These are phyloP conservation scores for Porites cylindrica DNA, from an alignment of 92 coral and sea anemone species.

Conservation along the genomic window DNA sequence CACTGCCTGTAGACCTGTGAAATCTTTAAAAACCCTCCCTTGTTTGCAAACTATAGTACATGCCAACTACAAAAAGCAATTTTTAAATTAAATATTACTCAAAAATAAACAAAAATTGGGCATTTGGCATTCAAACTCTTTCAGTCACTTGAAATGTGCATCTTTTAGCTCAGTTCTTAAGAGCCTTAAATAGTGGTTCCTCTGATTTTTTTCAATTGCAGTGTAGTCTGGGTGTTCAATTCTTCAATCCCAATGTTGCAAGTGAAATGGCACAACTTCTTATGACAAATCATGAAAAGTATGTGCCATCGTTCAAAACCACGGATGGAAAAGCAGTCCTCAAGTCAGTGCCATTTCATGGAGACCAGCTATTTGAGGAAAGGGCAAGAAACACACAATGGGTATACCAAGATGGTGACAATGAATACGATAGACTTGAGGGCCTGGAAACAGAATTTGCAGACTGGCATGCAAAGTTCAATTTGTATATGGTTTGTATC, in stretches of 20 bases:
- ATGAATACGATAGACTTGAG: slow-evolving; percentile 36
- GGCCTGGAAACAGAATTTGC: slow-evolving; percentile 61
- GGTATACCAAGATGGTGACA: slow-evolving; percentile 53
- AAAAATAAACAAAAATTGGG: slow-evolving; percentile 13
- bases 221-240: slow-evolving; percentile 56
- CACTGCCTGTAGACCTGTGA: slow-evolving; percentile 21
- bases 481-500: slow-evolving; percentile 15
- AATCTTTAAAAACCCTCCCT: slow-evolving; percentile 20
- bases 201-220: neutral
- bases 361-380: slow-evolving; percentile 60
- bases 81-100: slow-evolving; percentile 14
- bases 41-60: slow-evolving; percentile 5
- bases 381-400: slow-evolving; percentile 48
- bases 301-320: slow-evolving; percentile 28
- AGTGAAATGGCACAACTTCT: slow-evolving; percentile 56
- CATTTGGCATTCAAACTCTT: slow-evolving; percentile 7
- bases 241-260: slow-evolving; percentile 45
- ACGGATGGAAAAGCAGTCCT: neutral
- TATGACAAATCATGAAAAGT: slow-evolving; percentile 35
- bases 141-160: neutral
- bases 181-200: neutral
- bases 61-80: slow-evolving; percentile 16
- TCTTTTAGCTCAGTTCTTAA: neutral
- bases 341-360: slow-evolving; percentile 37
- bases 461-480: slow-evolving; percentile 71